phyloP scores from a whole-genome alignment of 2,113 vertebrate species.

The Gallinago paraguaiae region DNA sequence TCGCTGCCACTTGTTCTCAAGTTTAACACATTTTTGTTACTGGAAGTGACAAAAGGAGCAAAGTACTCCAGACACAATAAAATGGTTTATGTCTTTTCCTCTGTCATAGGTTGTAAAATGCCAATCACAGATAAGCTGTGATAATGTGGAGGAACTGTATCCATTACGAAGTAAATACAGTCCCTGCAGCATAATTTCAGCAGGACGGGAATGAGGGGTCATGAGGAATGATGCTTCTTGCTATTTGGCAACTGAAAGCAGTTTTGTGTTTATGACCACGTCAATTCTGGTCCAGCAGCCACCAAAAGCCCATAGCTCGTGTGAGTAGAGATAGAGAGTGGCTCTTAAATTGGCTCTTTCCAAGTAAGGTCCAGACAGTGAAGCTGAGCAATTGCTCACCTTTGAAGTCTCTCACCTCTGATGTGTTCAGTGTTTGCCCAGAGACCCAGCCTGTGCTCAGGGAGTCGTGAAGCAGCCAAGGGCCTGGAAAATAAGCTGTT shows the following conservation, averaged over 20 bases:
- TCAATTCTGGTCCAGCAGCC: background rate
- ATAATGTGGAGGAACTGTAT: background rate
- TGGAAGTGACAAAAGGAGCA: background rate
- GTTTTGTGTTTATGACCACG: background rate
- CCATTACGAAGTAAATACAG: background rate
- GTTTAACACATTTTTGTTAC: background rate
- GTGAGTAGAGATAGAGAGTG: background rate
- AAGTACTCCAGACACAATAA: background rate
- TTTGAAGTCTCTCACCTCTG: background rate
- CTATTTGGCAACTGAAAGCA: background rate
- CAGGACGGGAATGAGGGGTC: background rate
- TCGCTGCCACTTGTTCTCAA: background rate
- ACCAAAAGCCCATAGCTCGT: background rate
- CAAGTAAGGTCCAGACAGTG: background rate
- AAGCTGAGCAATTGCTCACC: background rate
- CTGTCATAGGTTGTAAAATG: background rate
- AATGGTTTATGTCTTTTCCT: background rate
- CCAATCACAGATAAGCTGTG: background rate
- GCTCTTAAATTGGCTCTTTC: background rate
- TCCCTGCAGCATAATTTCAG: background rate
- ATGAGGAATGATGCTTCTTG: background rate
- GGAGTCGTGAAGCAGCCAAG: background rate
- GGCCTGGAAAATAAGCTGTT: background rate
- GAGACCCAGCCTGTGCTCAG: background rate
- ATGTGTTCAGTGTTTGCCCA: background rate